Evolutionary conservation across 2,113 vertebrate species (phyloP).

Genomic region (Brachirus orientalis): DNA sequence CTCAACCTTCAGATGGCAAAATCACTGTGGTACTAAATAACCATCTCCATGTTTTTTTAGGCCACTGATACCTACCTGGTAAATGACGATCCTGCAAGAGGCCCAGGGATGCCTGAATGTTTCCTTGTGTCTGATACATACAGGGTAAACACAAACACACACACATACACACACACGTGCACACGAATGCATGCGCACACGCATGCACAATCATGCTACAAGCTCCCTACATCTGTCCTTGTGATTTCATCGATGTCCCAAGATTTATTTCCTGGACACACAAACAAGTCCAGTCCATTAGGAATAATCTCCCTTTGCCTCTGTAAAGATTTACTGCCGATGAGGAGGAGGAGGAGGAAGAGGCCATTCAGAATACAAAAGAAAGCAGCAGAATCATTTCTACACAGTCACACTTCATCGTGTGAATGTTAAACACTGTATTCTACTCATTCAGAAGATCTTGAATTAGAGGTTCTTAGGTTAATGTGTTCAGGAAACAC

Average conservation of each 20-base stretch:
- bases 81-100: constrained; percentile 82
- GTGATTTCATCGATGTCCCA: constrained; percentile 7
- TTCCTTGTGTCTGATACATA: constrained; percentile 85
- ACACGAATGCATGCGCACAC: too few species aligned
- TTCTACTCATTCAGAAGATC: constrained; percentile 7
- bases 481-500: constrained; percentile 49
- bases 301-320: constrained; percentile 12
- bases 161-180: constrained; percentile 28
- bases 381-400: constrained; percentile 24
- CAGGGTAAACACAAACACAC: constrained; percentile 75
- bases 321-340: constrained; percentile 19
- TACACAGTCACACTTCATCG: constrained; percentile 7
- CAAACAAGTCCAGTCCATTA: constrained; percentile 28
- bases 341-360: not conserved
- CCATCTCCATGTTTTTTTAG: constrained; percentile 62
- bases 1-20: too few species aligned
- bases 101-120: constrained; percentile 83
- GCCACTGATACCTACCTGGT: constrained; percentile 85
- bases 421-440: constrained; percentile 3
- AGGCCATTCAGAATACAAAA: constrained; percentile 16
- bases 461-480: constrained; percentile 13
- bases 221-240: constrained; percentile 13
- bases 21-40: constrained; percentile 10
- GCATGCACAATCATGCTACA: not conserved
- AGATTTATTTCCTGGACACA: constrained; percentile 40